Percentiles rank a stretch among this genome's conserved stretches.
Conservation (phyloP, 2,113 vertebrate species). For the Chaetura pelagica region DNA sequence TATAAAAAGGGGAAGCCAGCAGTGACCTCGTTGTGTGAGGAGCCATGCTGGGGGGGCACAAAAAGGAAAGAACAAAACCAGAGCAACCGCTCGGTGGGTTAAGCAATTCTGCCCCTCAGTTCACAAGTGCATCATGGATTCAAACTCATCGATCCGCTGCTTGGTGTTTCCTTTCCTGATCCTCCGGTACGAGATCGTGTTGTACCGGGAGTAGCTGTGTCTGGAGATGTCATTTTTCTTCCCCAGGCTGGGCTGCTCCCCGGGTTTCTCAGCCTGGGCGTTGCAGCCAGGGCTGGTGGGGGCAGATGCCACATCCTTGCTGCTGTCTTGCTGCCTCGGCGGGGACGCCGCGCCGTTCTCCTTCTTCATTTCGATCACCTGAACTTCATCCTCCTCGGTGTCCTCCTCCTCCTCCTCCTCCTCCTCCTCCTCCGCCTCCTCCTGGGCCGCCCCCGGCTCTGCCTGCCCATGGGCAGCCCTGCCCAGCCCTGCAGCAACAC, state of each 20-base stretch:
- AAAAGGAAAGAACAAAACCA: not conserved
- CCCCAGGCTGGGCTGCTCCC: conserved; percentile 56
- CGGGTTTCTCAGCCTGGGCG: conserved; percentile 58
- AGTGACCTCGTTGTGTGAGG: not conserved
- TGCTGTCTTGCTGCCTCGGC: not conserved
- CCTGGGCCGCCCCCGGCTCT: accelerated
- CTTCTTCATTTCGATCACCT: conserved; percentile 68
- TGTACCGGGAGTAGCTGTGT: conserved; percentile 85
- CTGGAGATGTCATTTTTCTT: conserved; percentile 82
- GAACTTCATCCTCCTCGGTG: conserved; percentile 65
- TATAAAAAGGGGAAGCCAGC: conserved; percentile 29
- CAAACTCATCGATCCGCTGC: conserved; percentile 91
- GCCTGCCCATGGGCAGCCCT: not conserved
- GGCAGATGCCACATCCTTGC: conserved; percentile 1
- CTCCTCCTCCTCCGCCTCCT: not conserved
- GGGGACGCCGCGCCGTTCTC: conserved; percentile 11
- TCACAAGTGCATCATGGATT: conserved; percentile 89
- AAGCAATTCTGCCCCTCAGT: not conserved
- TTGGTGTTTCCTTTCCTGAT: conserved; percentile 94
- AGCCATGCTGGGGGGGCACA: not conserved
- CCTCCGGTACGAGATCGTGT: conserved; percentile 92
- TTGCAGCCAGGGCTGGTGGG: conserved; percentile 27
- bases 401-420: conserved; percentile 18
- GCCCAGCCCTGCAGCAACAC: conserved; percentile 58
- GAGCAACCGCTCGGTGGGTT: not conserved